Conservation (phyloP, 1,140 invertebrate genomes). For the Eurosta solidaginis region DNA sequence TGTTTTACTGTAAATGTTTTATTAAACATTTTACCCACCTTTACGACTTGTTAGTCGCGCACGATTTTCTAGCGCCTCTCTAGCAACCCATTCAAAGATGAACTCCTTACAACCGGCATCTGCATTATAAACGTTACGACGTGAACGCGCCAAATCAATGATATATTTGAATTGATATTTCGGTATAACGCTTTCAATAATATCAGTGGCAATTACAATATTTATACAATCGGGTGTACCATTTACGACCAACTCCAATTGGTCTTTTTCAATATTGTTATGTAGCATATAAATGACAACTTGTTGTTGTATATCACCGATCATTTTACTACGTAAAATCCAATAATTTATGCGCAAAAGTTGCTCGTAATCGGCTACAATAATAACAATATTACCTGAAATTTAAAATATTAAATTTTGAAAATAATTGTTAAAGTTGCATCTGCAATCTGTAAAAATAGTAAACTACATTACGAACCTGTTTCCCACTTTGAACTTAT, state of each 20-base stretch:
- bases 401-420: neutral
- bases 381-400: constrained; percentile 51
- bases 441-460: neutral
- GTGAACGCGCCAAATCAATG: constrained; percentile 45
- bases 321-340: constrained; percentile 43
- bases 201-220: constrained; percentile 46
- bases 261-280: constrained; percentile 26
- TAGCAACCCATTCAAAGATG: constrained; percentile 45
- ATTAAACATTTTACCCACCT: neutral
- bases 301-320: constrained; percentile 40
- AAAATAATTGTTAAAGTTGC: neutral
- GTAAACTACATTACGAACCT: neutral
- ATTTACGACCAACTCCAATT: constrained; percentile 18
- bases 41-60: neutral
- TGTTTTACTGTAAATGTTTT: no score
- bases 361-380: constrained; percentile 49
- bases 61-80: constrained; percentile 39
- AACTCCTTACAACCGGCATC: constrained; percentile 35
- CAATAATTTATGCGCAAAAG: constrained; percentile 50
- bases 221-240: constrained; percentile 30
- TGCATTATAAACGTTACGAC: constrained; percentile 34
- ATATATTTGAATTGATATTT: constrained; percentile 44
- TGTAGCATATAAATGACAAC: constrained; percentile 43
- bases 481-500: constrained; percentile 10
- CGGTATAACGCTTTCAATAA: constrained; percentile 43